A percentile compares a stretch with the other conserved stretches of the same genome.
Conservation (phyloP, 2,888 invertebrate species). For the Pammene fasciana region DNA sequence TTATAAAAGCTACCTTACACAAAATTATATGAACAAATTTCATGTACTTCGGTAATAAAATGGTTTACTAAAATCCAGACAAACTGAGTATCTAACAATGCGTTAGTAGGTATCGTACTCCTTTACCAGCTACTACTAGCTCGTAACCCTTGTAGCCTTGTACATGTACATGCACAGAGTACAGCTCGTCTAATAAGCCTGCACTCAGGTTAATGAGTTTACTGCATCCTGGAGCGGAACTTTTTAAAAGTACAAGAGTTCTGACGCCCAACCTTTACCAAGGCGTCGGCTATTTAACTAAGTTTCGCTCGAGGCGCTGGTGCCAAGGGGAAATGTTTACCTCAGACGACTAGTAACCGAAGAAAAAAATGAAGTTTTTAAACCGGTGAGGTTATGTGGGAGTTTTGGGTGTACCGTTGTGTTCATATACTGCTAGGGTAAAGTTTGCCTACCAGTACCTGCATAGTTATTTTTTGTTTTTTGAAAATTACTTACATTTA, state of each 20-base stretch:
- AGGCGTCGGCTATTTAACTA: slow-evolving; percentile 68
- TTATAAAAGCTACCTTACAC: too few species aligned
- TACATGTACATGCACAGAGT: slow-evolving; percentile 40
- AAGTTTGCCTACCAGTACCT: not conserved
- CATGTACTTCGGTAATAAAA: too few species aligned
- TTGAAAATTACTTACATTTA: too few species aligned
- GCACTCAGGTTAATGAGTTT: slow-evolving; percentile 78
- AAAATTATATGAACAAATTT: too few species aligned
- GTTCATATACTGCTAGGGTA: not conserved
- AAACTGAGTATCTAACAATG: too few species aligned
- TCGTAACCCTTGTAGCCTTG: slow-evolving; percentile 36
- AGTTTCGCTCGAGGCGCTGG: slow-evolving; percentile 51
- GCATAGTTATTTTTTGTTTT: too few species aligned
- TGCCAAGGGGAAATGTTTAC: slow-evolving; percentile 46
- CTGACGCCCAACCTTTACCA: slow-evolving; percentile 63
- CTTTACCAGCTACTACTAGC: slow-evolving; percentile 1
- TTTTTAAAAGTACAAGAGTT: slow-evolving; percentile 73
- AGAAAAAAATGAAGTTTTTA: slow-evolving; percentile 25
- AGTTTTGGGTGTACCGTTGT: not conserved
- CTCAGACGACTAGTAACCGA: slow-evolving; percentile 29
- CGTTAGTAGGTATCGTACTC: not conserved
- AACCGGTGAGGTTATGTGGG: slow-evolving; percentile 8
- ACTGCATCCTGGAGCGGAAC: slow-evolving; percentile 66
- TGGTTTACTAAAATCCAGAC: too few species aligned
- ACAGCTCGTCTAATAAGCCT: slow-evolving; percentile 68